phyloP scores from a whole-genome alignment of 1,140 invertebrate genomes.

The Drosophila micromelanica region DNA sequence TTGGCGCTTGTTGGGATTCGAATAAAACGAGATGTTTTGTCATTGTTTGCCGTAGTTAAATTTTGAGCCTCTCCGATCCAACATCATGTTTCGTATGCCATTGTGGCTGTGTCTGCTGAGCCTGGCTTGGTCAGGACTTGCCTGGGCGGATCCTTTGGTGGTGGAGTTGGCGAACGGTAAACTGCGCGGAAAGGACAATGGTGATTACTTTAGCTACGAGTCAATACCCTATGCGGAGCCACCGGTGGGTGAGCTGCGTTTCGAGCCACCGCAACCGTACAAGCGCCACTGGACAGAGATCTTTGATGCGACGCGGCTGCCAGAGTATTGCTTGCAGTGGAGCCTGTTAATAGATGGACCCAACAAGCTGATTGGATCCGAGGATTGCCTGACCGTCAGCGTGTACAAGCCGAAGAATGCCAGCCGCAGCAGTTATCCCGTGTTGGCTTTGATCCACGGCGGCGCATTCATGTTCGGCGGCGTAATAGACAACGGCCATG shows the following conservation, averaged over 20 bases:
- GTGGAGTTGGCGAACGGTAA: slow-evolving; percentile 22
- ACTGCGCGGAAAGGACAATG: slow-evolving; percentile 20
- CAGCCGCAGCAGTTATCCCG: slow-evolving; percentile 63
- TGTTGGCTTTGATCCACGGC: slow-evolving; percentile 85
- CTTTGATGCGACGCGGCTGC: slow-evolving; percentile 18
- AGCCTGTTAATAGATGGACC: slow-evolving; percentile 31
- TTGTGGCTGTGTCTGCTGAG: slow-evolving; percentile 3
- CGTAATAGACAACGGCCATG: slow-evolving; percentile 75
- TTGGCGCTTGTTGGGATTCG: not conserved
- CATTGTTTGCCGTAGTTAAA: not conserved
- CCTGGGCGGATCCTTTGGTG: slow-evolving; percentile 20
- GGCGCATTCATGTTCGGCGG: slow-evolving; percentile 85
- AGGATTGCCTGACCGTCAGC: slow-evolving; percentile 83
- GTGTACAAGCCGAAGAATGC: slow-evolving; percentile 73
- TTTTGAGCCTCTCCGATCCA: not conserved
- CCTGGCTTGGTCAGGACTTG: not conserved
- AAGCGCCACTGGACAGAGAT: slow-evolving; percentile 18
- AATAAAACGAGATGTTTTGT: slow-evolving; percentile 7
- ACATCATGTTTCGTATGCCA: not conserved
- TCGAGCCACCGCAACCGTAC: slow-evolving; percentile 37
- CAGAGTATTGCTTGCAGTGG: slow-evolving; percentile 44
- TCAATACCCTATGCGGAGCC: slow-evolving; percentile 34
- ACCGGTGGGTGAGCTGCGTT: slow-evolving; percentile 18
- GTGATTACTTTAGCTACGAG: slow-evolving; percentile 27
- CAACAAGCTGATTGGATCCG: slow-evolving; percentile 52